A percentile compares a stretch with the other conserved stretches of the same genome.
phyloP scores from a whole-genome alignment of 92 coral and sea anemone genomes.

The Actinostola sp. region DNA sequence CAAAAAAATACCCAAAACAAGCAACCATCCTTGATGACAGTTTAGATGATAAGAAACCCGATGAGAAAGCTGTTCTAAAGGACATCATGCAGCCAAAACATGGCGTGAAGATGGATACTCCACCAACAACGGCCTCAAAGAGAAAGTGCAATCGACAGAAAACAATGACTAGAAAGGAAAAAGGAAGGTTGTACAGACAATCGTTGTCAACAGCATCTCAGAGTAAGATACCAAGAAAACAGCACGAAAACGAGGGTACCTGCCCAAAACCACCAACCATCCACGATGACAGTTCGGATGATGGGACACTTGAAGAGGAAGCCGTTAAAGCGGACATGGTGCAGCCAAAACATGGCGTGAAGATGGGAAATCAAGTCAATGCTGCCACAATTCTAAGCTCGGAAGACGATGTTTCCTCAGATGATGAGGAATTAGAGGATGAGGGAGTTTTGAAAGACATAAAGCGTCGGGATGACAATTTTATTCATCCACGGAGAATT shows the following conservation, averaged over 20 bases:
- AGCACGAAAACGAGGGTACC: too few relatives aligned
- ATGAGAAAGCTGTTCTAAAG: too few relatives aligned
- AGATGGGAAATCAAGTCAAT: too few relatives aligned
- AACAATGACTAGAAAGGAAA: constrained; percentile 2
- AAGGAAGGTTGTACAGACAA: constrained; percentile 11
- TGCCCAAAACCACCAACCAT: not conserved
- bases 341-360: not conserved
- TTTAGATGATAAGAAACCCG: too few relatives aligned
- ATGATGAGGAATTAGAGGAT: not conserved
- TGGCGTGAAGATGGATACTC: not conserved
- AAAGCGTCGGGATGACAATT: constrained; percentile 27
- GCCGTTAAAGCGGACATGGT: too few relatives aligned
- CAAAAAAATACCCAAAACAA: too few relatives aligned
- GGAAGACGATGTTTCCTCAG: constrained; percentile 9
- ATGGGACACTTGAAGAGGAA: too few relatives aligned
- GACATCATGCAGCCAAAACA: too few relatives aligned
- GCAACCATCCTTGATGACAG: too few relatives aligned
- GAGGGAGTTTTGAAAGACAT: constrained; percentile 11
- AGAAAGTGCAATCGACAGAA: not conserved
- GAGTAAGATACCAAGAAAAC: too few relatives aligned
- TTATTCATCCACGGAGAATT: constrained; percentile 19
- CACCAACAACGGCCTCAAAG: not conserved
- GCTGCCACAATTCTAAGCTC: too few relatives aligned
- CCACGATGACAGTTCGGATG: too few relatives aligned
- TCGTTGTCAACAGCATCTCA: constrained; percentile 10